Percentiles rank a stretch among this genome's conserved stretches.
Conservation (phyloP, 2,888 invertebrate species). For the Oasisia sp. region DNA sequence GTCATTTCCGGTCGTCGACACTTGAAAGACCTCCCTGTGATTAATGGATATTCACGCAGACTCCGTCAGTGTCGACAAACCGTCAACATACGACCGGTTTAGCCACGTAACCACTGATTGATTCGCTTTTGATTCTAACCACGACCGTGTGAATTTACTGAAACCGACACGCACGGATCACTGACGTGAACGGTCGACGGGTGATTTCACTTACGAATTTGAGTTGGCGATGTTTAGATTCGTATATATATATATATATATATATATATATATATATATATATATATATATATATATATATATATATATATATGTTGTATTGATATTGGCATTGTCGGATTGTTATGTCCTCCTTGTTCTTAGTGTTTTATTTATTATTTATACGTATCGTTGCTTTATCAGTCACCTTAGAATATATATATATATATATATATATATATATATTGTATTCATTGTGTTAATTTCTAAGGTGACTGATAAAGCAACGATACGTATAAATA, state of each 20-base stretch:
- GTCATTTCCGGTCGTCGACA: neutral
- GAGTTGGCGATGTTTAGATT: neutral
- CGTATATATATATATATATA: neutral
- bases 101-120: slow-evolving; percentile 4
- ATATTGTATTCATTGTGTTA: too few relatives aligned
- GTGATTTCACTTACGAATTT: neutral
- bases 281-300: neutral
- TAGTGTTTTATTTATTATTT: too few relatives aligned
- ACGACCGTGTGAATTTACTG: slow-evolving; percentile 5
- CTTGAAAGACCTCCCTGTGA: neutral
- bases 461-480: too few relatives aligned
- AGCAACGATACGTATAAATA: too few relatives aligned
- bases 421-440: neutral
- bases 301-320: neutral
- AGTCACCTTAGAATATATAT: neutral
- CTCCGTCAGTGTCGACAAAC: neutral
- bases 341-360: too few relatives aligned
- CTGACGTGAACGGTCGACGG: neutral
- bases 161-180: neutral
- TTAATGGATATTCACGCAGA: neutral
- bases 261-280: too few relatives aligned
- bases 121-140: slow-evolving; percentile 13
- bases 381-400: too few relatives aligned
- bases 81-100: neutral
- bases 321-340: too few relatives aligned